Evolutionary conservation across 2,797 vertebrate species (phyloP).

Genomic region (Cetoscarus ocellatus): DNA sequence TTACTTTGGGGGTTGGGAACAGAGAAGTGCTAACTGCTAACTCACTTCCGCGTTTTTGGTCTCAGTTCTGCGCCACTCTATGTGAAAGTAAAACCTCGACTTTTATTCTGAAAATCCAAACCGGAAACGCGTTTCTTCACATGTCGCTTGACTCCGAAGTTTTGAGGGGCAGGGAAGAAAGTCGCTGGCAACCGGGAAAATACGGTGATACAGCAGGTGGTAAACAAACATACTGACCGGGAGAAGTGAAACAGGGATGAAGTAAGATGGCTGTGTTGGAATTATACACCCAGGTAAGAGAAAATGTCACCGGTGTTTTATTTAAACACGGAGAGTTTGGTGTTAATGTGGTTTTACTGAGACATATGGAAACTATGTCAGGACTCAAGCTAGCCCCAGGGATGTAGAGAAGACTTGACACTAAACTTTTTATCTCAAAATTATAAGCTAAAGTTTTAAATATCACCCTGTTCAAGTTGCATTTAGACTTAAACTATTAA

Average conservation of each 20-base stretch:
- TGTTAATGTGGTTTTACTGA: conserved; percentile 1
- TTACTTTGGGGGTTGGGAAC: no score
- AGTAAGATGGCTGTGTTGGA: conserved; percentile 83
- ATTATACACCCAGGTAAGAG: conserved; percentile 86
- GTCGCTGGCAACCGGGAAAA: conserved; percentile 46
- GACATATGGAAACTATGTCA: conserved; percentile 74
- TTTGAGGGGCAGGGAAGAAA: conserved; percentile 20
- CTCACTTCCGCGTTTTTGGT: no score
- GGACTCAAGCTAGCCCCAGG: background rate
- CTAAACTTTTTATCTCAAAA: background rate
- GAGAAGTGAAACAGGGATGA: conserved; percentile 46
- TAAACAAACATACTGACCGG: conserved; percentile 11
- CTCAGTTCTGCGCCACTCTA: no score
- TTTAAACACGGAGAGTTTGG: background rate
- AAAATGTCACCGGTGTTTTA: background rate
- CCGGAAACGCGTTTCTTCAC: background rate
- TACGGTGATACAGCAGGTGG: conserved; percentile 28
- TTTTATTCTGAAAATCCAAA: conserved; percentile 48
- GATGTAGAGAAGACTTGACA: conserved; percentile 6
- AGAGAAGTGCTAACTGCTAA: no score
- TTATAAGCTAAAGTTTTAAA: background rate
- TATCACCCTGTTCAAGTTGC: background rate
- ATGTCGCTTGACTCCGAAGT: conserved; percentile 14
- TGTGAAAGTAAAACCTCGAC: no score
- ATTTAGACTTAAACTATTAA: background rate